Base-by-base conservation (phyloP, 1,140 invertebrate species). In the Spodoptera frugiperda region DNA sequence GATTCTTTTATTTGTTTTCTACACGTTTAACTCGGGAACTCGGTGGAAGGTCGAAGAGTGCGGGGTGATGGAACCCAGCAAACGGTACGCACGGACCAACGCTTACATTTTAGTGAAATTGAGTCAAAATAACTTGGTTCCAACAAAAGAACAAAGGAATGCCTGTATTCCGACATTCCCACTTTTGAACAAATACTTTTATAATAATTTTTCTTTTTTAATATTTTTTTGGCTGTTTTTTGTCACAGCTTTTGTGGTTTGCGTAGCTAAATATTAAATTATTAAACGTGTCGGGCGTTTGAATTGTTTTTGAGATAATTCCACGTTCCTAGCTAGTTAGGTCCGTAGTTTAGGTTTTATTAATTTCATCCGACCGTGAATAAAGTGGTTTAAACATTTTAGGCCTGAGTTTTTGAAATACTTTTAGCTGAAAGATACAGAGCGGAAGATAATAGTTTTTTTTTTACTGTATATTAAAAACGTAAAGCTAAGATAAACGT, bases 121-220 rank as follows among this genome's bases (percentile, higher is more conserved):
- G 19, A 63, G 59, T 12, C 59, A 65, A 65, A 65, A 65, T 65
- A 65, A 65, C 61, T 65, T 65, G 61, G 11, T 49, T 25, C 19
- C 25, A 49, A 65, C 61, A 65, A 65, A 65, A 49, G 61, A 25
- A 65, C 44, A 65, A 65, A 65, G 61, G 33, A 4, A 39, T 25
- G 25, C 25, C 25, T 25, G 25, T 25, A 25, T 65, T 21, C 63
- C 44, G 63, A 67, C 63, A 67, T 67, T 67, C 63, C 63, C 63
- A 67, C 63, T 67, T 67, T 67, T 65, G 54, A 65, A 65, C 19
- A 65, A 61, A 61, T 67, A 67, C 63, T 67, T 67, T 48, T n/a
- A 25, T 30, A 49, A n/a, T 21, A 25, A 49, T 46, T 49, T 49
- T 48, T 11, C 11, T 67, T 49, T 65, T 61, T 15, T 53, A 17